Conservation (phyloP, 1,140 invertebrate species). For the Cydia amplana region DNA sequence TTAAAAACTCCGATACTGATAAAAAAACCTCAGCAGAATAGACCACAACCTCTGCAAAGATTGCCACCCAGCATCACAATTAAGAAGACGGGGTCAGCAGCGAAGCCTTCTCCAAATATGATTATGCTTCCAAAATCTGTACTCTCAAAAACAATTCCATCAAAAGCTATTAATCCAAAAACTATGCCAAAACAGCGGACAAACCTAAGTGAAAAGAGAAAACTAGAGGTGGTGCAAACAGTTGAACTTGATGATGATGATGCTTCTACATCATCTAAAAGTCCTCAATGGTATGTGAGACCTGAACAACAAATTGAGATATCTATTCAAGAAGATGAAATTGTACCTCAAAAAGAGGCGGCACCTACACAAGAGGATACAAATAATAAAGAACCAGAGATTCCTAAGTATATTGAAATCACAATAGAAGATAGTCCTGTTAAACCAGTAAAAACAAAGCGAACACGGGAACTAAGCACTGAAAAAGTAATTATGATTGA, state of each 20-base stretch:
- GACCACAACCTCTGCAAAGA: slow-evolving; percentile 39
- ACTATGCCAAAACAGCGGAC: slow-evolving; percentile 34
- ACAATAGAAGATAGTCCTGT: slow-evolving; percentile 73
- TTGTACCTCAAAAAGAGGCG: slow-evolving; percentile 33
- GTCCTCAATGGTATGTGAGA: slow-evolving; percentile 66
- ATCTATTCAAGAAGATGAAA: slow-evolving; percentile 28
- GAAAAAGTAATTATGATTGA: slow-evolving; percentile 64
- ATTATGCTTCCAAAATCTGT: slow-evolving; percentile 21
- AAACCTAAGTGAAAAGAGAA: slow-evolving; percentile 32
- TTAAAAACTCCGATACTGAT: slow-evolving; percentile 38
- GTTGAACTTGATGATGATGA: slow-evolving; percentile 69
- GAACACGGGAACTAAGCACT: slow-evolving; percentile 43
- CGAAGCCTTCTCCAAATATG: not conserved
- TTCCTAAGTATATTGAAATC: slow-evolving; percentile 59
- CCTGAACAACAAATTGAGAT: slow-evolving; percentile 55
- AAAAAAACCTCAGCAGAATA: not conserved
- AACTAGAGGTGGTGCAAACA: slow-evolving; percentile 46
- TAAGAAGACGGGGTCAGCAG: slow-evolving; percentile 41
- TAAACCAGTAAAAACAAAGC: slow-evolving; percentile 50
- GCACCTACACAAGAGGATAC: slow-evolving; percentile 46
- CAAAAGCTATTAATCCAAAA: slow-evolving; percentile 33
- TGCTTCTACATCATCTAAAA: slow-evolving; percentile 40
- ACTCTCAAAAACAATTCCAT: not conserved
- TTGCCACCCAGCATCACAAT: slow-evolving; percentile 64
- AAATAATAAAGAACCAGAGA: slow-evolving; percentile 66